These are phyloP conservation scores for Psittacula derbiana DNA, from an alignment of 2,797 vertebrate species.

Conservation along the genomic window DNA sequence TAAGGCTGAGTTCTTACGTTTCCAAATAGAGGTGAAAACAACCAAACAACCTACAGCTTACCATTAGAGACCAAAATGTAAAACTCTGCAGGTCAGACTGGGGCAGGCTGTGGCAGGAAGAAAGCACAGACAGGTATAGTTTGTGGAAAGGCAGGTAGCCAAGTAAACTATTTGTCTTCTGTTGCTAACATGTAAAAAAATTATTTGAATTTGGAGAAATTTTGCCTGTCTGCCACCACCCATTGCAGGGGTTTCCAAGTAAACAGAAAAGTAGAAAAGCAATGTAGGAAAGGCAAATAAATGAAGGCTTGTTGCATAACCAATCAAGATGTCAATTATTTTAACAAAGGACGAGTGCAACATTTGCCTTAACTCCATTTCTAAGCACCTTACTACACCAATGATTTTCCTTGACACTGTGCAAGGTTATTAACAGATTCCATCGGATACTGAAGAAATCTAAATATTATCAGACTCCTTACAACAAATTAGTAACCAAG, in stretches of 20 bases:
- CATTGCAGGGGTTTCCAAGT: background rate
- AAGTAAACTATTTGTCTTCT: background rate
- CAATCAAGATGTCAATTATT: background rate
- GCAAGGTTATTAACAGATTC: conserved; percentile 40
- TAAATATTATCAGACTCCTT: conserved; percentile 72
- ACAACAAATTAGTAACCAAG: conserved; percentile 70
- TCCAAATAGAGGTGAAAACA: background rate
- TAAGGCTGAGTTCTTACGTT: background rate
- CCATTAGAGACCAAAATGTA: background rate
- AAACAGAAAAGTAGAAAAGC: background rate
- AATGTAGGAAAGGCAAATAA: background rate
- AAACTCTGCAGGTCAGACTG: background rate
- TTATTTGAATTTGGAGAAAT: background rate
- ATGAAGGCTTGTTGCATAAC: background rate
- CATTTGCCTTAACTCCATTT: conserved; percentile 1
- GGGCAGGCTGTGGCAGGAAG: background rate
- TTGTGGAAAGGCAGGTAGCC: background rate
- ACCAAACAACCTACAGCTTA: background rate
- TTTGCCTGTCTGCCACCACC: background rate
- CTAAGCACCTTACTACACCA: conserved; percentile 6
- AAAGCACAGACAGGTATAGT: background rate
- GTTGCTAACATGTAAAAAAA: background rate
- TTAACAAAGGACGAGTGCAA: background rate
- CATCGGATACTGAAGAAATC: conserved; percentile 60
- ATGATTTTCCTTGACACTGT: conserved; percentile 30